Conservation (phyloP, 1,140 invertebrate genomes). For the Calephelis nemesis region DNA sequence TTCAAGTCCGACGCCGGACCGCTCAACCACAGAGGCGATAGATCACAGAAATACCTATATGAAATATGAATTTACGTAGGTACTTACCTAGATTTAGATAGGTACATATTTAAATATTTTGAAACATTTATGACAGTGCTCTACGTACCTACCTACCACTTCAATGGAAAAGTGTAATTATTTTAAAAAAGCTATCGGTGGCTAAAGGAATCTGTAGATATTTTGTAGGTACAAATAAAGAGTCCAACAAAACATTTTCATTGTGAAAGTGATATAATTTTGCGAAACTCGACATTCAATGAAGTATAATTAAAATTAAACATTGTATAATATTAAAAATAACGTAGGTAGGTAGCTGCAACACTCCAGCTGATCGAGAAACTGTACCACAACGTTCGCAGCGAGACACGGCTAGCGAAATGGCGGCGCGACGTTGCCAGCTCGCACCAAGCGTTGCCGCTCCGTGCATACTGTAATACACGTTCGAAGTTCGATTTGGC, state of each 20-base stretch:
- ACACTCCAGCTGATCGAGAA: slow-evolving; percentile 49
- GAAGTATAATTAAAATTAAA: not conserved
- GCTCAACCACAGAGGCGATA: too few relatives aligned
- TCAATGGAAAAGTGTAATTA: too few relatives aligned
- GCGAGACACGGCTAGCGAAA: slow-evolving; percentile 8
- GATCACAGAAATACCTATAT: not conserved
- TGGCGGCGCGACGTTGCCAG: slow-evolving; percentile 41
- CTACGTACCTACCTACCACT: too few relatives aligned
- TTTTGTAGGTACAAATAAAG: too few relatives aligned
- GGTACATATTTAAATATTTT: too few relatives aligned
- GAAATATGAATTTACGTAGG: not conserved
- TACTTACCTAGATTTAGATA: too few relatives aligned
- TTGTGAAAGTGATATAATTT: too few relatives aligned
- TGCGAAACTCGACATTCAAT: not conserved
- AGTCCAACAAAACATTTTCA: too few relatives aligned
- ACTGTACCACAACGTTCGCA: slow-evolving; percentile 32
- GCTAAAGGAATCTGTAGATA: too few relatives aligned
- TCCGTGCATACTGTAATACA: slow-evolving; percentile 22
- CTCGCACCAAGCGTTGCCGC: slow-evolving; percentile 24
- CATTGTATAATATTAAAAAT: not conserved
- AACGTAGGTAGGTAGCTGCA: slow-evolving; percentile 18
- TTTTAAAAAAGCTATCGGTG: too few relatives aligned
- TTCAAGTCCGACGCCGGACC: too few relatives aligned
- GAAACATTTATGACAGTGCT: too few relatives aligned
- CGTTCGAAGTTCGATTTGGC: slow-evolving; percentile 25